Base-by-base conservation (phyloP, 2,113 vertebrate species). In the Rhegmatorhina hoffmannsi region DNA sequence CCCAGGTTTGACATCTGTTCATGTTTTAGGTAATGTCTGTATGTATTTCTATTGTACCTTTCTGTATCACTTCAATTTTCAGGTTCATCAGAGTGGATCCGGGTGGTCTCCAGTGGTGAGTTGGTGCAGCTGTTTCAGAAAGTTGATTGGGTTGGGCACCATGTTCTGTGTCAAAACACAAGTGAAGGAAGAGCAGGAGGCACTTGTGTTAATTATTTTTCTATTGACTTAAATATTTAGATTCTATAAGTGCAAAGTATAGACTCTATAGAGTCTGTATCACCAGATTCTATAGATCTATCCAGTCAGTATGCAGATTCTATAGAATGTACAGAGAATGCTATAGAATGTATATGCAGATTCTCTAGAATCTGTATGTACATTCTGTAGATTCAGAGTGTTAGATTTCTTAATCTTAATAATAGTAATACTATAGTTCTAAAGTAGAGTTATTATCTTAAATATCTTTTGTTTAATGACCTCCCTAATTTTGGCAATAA, bases 81-180 rank as follows among this genome's bases (percentile, higher is more conserved):
- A 99, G 99, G 99, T 99, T 94, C 99, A 99, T 92, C 99, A 99
- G 97, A 99, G 99, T 49, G 99, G 99, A 9, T 99, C 99, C 2
- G 99, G 99, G 50, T 99, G 99, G 99, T 99, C 99, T 88, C 99
- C 99, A n/a, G 99, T 99, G 98, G 99, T 99, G 94, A 99, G 99
- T 97, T 44, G 38, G 15, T 46, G 19, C 29, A 34, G 10, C 17
- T 72, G n/a, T 62, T 90, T 34, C 46, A 55, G 20, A 66, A 58
- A 53, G 23, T 26, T 49, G 17, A 70, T 69, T 44, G 69, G 28
- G 73, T 55, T 84, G 70, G 66, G 46, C 13, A 17, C 18, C 4
- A 8, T 29, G 8, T 78, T 31, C 9, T 26, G 28, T 25, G 56
- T 59, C 34, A 17, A 33, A 26, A 53, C 69, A 53, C 0, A 0